These are phyloP conservation scores for Conger conger DNA, from an alignment of 2,113 vertebrate species.

Conservation along the genomic window DNA sequence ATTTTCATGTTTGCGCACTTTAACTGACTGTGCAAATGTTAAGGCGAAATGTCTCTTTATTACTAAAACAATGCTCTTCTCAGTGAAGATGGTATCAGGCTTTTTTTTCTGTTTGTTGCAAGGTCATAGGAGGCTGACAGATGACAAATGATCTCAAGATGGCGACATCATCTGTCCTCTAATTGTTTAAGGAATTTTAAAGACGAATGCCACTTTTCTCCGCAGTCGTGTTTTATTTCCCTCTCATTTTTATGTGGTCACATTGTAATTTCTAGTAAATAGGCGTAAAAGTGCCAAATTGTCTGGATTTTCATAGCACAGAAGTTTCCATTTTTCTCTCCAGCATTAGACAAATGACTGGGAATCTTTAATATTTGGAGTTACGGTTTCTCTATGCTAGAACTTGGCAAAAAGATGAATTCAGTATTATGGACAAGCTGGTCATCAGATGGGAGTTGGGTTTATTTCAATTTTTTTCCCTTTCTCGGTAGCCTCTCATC, in stretches of 20 bases:
- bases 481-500: constrained; percentile 58
- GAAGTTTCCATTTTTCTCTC: constrained; percentile 39
- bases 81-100: constrained; percentile 26
- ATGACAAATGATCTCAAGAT: constrained; percentile 78
- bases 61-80: constrained; percentile 65
- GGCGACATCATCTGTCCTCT: constrained; percentile 74
- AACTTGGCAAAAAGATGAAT: constrained; percentile 64
- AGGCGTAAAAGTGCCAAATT: constrained; percentile 47
- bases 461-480: constrained; percentile 62
- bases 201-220: constrained; percentile 64
- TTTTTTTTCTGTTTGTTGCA: constrained; percentile 65
- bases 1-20: constrained; percentile 88
- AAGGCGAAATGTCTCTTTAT: constrained; percentile 85
- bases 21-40: constrained; percentile 82
- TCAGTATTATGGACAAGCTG: constrained; percentile 75
- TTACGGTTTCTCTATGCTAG: constrained; percentile 64
- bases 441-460: constrained; percentile 76
- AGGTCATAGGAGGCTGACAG: constrained; percentile 77
- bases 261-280: constrained; percentile 39
- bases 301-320: constrained; percentile 49
- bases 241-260: constrained; percentile 30
- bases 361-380: constrained; percentile 60
- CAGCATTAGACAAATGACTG: constrained; percentile 50
- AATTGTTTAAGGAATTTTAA: constrained; percentile 56
- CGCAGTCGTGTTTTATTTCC: constrained; percentile 34